Evolutionary conservation across 2,888 invertebrate species (phyloP).

Genomic region (Listrodromus nycthemerus): DNA sequence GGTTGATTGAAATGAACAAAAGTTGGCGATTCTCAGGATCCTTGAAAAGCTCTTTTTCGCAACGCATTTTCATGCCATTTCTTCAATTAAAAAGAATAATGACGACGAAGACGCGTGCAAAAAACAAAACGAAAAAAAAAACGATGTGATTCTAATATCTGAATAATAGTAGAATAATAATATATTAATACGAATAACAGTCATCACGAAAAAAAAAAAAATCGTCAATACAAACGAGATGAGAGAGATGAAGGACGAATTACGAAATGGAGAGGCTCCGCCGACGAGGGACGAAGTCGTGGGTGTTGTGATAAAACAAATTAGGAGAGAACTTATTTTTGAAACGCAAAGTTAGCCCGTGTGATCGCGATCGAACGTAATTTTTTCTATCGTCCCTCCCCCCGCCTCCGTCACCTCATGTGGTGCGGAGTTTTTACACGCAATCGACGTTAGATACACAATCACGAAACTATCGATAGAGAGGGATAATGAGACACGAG

Average conservation of each 20-base stretch:
- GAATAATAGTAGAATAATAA: constrained; percentile 46
- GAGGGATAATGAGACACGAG: constrained; percentile 18
- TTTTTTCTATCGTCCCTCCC: constrained; percentile 61
- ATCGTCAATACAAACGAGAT: constrained; percentile 12
- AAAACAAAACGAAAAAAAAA: constrained; percentile 11
- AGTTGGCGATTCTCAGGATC: constrained; percentile 12
- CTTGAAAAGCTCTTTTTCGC: background rate
- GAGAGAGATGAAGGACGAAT: constrained; percentile 28
- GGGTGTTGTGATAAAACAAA: constrained; percentile 64
- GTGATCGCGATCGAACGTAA: constrained; percentile 57
- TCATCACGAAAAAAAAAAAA: constrained; percentile 39
- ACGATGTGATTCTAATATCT: constrained; percentile 45
- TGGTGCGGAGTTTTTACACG: constrained; percentile 45
- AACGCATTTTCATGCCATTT: background rate
- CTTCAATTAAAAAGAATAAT: background rate
- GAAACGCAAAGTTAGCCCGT: constrained; percentile 53
- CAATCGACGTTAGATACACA: constrained; percentile 23
- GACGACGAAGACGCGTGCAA: background rate
- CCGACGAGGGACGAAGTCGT: constrained; percentile 47
- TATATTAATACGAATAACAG: constrained; percentile 45
- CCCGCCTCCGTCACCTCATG: background rate
- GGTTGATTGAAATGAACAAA: constrained; percentile 5
- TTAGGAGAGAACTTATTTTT: constrained; percentile 63
- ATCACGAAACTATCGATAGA: constrained; percentile 36
- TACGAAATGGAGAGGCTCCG: constrained; percentile 34